Conservation (phyloP, 53 echinoderm and acorn worm species). For the Arbacia lixula region DNA sequence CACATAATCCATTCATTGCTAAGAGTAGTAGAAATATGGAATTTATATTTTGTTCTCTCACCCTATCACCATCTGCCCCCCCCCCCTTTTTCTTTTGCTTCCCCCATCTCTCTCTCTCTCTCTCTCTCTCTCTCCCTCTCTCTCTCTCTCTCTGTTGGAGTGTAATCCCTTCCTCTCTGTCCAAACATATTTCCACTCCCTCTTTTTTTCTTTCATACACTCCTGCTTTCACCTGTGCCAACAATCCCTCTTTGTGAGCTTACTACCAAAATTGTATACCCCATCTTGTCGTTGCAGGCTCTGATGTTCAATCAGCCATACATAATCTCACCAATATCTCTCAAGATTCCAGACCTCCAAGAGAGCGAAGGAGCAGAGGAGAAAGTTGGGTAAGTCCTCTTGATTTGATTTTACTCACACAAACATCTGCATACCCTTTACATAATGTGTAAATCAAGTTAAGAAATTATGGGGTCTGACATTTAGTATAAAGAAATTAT, state of each 20-base stretch:
- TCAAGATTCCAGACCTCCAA: constrained; percentile 45
- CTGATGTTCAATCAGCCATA: constrained; percentile 72
- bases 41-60: neutral
- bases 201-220: neutral
- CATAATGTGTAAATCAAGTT: too few species aligned
- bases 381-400: constrained; percentile 17
- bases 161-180: too few species aligned
- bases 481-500: too few species aligned
- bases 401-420: neutral
- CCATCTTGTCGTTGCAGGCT: constrained; percentile 32
- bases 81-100: neutral
- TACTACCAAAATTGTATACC: too few species aligned
- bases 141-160: too few species aligned
- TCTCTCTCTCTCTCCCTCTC: neutral
- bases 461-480: too few species aligned
- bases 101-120: neutral
- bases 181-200: neutral
- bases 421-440: neutral
- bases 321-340: constrained; percentile 49
- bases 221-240: neutral
- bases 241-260: neutral
- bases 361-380: neutral
- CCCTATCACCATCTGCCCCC: neutral
- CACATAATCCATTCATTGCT: too few species aligned
- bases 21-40: too few species aligned